Evolutionary conservation across 2,113 vertebrate genomes (phyloP), one percentile per base, ranked within the genome.

Genomic region (Sula dactylatra): DNA sequence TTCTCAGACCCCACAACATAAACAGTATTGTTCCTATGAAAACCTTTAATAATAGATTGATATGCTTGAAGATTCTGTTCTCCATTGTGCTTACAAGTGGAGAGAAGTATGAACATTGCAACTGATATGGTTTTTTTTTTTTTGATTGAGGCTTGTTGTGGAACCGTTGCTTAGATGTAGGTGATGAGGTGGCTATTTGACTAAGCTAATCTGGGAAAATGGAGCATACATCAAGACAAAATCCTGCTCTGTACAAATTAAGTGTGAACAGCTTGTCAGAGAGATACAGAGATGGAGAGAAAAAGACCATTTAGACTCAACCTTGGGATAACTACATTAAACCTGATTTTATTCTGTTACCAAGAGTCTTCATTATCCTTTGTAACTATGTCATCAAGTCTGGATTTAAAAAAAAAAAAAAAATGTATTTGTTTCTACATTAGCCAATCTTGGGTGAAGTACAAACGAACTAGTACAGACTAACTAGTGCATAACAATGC

Each of bases 231-330:
- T 94, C 59, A 73, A 45, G 86, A 40, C 36, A 82, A 71, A 93
- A 73, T 94, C 40, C 16, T 73, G 9, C 32, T 56, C 49, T 70
- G 9, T 55, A 84, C 38, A 65, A 81, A 65, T 83, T 72, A 91
- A 66, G 50, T 88, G 65, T 54, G 47, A 88, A 79, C 70, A 67
- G 66, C 86, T 95, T 95, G 88, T 88, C 88, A 79, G 66, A 54
- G 27, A 87, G 52, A 59, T 66, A 62, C 81, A 92, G 40, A 70
- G 1, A 3, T 27, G 36, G 31, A 66, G 31, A 74, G 11, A 49
- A 56, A 86, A 94, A 87, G 47, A 79, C 31, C 47, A 27, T 76
- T 82, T 84, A 81, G 20, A 62, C 38, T 92, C 42, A 81, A 18
- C 42, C 22, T 36, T 84, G 49, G 16, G 54, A 73, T 84, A 91